Evolutionary conservation across 2,113 vertebrate species (phyloP).

Genomic region (Gadus macrocephalus): DNA sequence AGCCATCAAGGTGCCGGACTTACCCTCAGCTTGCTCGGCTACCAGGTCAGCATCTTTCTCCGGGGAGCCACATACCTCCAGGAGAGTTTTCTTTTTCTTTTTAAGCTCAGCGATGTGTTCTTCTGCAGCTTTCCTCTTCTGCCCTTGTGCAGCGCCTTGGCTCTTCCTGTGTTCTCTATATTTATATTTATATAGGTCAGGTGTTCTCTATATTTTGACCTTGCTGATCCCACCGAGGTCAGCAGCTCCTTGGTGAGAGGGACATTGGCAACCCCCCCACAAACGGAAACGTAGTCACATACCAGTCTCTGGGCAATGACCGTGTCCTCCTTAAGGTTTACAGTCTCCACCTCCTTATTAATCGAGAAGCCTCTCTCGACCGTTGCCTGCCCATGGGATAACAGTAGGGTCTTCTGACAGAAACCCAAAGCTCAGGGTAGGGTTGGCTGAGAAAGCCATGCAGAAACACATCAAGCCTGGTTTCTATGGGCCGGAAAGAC

Average conservation of each 20-base stretch:
- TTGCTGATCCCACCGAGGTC: too few species aligned
- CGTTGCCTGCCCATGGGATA: constrained; percentile 2
- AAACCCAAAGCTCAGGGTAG: constrained; percentile 19
- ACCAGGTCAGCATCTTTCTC: too few species aligned
- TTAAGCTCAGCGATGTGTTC: background rate
- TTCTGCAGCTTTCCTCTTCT: background rate
- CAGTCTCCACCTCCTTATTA: constrained; percentile 18
- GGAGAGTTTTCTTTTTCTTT: too few species aligned
- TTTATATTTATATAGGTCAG: too few species aligned
- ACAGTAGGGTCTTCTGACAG: background rate
- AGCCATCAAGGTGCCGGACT: constrained; percentile 24
- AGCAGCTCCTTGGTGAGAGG: too few species aligned
- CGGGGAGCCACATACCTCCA: too few species aligned
- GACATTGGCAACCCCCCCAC: background rate
- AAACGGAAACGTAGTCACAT: too few species aligned
- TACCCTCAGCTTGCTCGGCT: constrained; percentile 23
- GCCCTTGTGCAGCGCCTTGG: too few species aligned
- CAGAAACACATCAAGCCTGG: constrained; percentile 20
- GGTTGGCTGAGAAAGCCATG: constrained; percentile 9
- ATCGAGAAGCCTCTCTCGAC: background rate
- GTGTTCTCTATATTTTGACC: too few species aligned
- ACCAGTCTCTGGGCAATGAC: too few species aligned
- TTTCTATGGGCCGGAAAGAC: constrained; percentile 4
- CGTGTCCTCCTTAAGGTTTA: background rate
- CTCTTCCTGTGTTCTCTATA: too few species aligned